A percentile compares a stretch with the other conserved stretches of the same genome.
Evolutionary conservation across 2,113 vertebrate species (phyloP).

Genomic region (Misgurnus anguillicaudatus): DNA sequence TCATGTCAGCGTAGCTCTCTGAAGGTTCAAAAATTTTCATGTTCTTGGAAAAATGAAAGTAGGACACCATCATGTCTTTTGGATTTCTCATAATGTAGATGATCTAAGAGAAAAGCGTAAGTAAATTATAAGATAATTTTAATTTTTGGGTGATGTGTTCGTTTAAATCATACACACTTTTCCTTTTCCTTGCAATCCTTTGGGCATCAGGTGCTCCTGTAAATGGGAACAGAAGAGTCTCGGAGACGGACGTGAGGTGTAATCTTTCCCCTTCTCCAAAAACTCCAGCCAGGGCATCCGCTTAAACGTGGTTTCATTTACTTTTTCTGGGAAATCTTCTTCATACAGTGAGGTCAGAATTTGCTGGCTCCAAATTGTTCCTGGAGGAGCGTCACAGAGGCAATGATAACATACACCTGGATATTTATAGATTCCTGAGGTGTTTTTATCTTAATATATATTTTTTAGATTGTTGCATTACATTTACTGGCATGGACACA

Average conservation of each 20-base stretch:
- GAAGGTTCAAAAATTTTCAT: constrained; percentile 39
- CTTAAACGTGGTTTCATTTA: background rate
- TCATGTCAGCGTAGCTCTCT: constrained; percentile 40
- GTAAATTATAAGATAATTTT: background rate
- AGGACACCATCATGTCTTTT: constrained; percentile 71
- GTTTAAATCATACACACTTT: constrained; percentile 33
- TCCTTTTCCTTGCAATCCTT: constrained; percentile 31
- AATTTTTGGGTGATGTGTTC: background rate
- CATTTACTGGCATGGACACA: too few species aligned
- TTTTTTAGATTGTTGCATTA: too few species aligned
- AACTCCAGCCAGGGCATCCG: constrained; percentile 62
- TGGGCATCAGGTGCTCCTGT: constrained; percentile 43
- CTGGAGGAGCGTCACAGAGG: constrained; percentile 11
- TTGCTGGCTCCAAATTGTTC: constrained; percentile 57
- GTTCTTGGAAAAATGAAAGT: constrained; percentile 65
- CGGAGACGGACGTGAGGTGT: constrained; percentile 43
- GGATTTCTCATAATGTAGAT: constrained; percentile 74
- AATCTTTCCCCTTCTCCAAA: background rate
- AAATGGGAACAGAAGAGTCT: constrained; percentile 61
- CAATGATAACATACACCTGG: background rate
- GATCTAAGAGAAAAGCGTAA: constrained; percentile 55
- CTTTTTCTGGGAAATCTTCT: constrained; percentile 40
- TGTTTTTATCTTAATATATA: too few species aligned
- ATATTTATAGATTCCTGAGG: too few species aligned
- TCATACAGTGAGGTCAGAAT: constrained; percentile 55